A percentile compares a stretch with the other conserved stretches of the same genome.
Conservation (phyloP, 2,888 invertebrate genomes). For the Ectemnius lituratus region DNA sequence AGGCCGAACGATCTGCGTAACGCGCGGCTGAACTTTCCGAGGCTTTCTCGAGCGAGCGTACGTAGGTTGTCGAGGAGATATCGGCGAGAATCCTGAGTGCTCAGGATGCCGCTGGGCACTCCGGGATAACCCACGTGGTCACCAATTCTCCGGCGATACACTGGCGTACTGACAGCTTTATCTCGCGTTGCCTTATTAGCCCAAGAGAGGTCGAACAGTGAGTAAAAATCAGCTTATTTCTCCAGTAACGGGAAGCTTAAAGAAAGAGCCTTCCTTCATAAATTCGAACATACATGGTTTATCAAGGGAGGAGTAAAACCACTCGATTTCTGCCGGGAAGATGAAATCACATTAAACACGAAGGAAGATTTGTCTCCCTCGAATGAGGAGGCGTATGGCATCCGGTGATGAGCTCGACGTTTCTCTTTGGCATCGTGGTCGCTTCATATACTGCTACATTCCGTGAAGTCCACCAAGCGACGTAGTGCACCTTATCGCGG, state of each 20-base stretch:
- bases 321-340: too few species aligned
- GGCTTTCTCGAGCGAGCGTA: conserved; percentile 50
- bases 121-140: conserved; percentile 46
- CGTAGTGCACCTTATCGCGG: conserved; percentile 36
- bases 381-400: background rate
- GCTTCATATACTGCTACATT: conserved; percentile 33
- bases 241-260: background rate
- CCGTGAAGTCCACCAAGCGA: conserved; percentile 46
- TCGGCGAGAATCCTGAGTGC: conserved; percentile 55
- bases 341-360: too few species aligned
- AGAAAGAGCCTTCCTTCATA: too few species aligned
- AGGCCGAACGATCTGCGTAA: conserved; percentile 49
- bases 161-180: conserved; percentile 37
- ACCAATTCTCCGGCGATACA: conserved; percentile 48
- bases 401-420: conserved; percentile 13
- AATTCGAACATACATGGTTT: too few species aligned
- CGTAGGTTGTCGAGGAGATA: conserved; percentile 65
- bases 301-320: too few species aligned
- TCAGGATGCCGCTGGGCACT: conserved; percentile 47
- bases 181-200: conserved; percentile 39
- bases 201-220: conserved; percentile 17
- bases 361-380: background rate
- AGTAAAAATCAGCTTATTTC: conserved; percentile 23
- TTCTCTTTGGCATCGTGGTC: conserved; percentile 28
- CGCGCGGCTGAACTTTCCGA: conserved; percentile 61